These are phyloP conservation scores for Nomada lathburiana DNA, from an alignment of 2,888 invertebrate genomes.

Conservation along the genomic window DNA sequence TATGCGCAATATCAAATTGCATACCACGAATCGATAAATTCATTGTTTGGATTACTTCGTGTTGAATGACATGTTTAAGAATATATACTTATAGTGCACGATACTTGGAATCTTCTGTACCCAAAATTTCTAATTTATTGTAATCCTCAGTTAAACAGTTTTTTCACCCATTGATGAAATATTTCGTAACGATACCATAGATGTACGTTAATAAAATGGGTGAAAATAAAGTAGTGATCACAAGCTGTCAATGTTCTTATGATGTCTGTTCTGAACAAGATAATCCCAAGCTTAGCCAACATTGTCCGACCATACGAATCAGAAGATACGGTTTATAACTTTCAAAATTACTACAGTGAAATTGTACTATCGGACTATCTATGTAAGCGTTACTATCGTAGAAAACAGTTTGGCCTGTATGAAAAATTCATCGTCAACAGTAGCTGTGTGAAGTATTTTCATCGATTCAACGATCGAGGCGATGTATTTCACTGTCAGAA, in stretches of 20 bases:
- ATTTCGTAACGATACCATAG: constrained; percentile 43
- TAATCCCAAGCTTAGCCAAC: constrained; percentile 41
- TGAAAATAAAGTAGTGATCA: constrained; percentile 45
- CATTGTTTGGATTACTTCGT: constrained; percentile 21
- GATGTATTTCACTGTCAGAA: constrained; percentile 46
- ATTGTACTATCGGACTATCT: constrained; percentile 40
- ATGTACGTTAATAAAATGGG: constrained; percentile 59
- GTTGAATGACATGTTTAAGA: constrained; percentile 9
- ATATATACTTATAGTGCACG: constrained; percentile 7
- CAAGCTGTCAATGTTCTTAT: constrained; percentile 30
- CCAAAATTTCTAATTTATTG: constrained; percentile 42
- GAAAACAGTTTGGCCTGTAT: constrained; percentile 53
- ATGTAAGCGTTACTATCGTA: constrained; percentile 43
- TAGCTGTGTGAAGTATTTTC: constrained; percentile 43
- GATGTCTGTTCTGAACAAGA: constrained; percentile 59
- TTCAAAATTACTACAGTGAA: constrained; percentile 52
- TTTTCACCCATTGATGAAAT: constrained; percentile 38
- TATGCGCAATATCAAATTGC: background rate
- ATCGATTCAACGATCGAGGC: constrained; percentile 24
- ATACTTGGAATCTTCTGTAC: constrained; percentile 22
- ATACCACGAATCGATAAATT: constrained; percentile 23
- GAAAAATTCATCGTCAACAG: constrained; percentile 53
- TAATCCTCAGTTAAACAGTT: background rate
- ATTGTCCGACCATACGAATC: constrained; percentile 58
- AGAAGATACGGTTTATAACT: constrained; percentile 58